Percentiles rank a stretch among this genome's conserved stretches.
Conservation (phyloP, 1,140 invertebrate species). For the Nebria ingens region DNA sequence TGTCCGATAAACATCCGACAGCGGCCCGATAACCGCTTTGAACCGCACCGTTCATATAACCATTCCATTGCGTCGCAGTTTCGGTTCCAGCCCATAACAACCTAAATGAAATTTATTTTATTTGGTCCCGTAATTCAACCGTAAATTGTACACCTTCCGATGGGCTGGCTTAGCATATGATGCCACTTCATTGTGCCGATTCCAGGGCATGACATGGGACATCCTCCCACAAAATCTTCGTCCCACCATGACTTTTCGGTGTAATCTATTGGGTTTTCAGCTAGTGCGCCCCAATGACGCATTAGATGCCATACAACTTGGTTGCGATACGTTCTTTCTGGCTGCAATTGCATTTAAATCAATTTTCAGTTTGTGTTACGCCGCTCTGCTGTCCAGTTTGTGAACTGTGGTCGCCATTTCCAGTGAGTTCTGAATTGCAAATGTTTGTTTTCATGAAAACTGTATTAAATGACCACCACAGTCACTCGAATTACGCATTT, state of each 20-base stretch:
- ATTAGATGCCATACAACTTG: slow-evolving; percentile 17
- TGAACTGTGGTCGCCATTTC: too few relatives aligned
- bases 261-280: slow-evolving; percentile 20
- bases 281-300: slow-evolving; percentile 19
- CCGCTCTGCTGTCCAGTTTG: too few relatives aligned
- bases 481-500: too few relatives aligned
- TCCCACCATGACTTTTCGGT: slow-evolving; percentile 17
- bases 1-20: slow-evolving; percentile 34
- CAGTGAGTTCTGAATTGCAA: too few relatives aligned
- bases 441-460: too few relatives aligned
- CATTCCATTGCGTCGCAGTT: slow-evolving; percentile 42
- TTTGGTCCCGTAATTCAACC: neutral
- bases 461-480: too few relatives aligned
- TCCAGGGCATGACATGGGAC: slow-evolving; percentile 10
- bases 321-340: neutral
- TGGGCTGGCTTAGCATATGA: slow-evolving; percentile 13
- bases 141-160: slow-evolving; percentile 11
- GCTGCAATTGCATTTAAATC: neutral
- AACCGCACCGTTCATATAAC: slow-evolving; percentile 46
- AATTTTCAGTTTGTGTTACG: too few relatives aligned
- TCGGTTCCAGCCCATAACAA: slow-evolving; percentile 45
- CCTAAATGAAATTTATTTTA: slow-evolving; percentile 13
- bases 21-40: slow-evolving; percentile 43
- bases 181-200: slow-evolving; percentile 11
- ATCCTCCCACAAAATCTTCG: neutral